Conservation (phyloP, 2,888 invertebrate genomes). For the Macrosiphum euphorbiae region DNA sequence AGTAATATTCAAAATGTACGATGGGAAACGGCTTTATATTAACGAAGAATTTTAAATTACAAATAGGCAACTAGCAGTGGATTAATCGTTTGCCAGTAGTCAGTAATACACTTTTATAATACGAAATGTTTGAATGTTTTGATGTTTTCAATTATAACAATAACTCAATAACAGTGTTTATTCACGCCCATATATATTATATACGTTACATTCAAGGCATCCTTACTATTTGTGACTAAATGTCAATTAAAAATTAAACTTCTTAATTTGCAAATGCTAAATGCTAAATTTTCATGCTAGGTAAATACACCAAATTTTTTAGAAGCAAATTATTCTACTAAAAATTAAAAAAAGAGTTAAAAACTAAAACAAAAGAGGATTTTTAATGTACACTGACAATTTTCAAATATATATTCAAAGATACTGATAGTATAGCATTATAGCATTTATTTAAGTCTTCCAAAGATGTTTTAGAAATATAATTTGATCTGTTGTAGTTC, state of each 20-base stretch:
- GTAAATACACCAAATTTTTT: background rate
- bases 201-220: too few relatives aligned
- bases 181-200: too few relatives aligned
- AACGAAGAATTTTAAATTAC: background rate
- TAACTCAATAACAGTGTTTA: too few relatives aligned
- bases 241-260: background rate
- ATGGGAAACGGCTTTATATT: background rate
- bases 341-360: background rate
- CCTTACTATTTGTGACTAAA: background rate
- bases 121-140: background rate
- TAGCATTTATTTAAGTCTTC: background rate
- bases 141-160: background rate
- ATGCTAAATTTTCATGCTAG: too few relatives aligned
- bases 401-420: background rate
- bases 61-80: background rate
- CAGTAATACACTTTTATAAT: background rate
- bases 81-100: background rate
- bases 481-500: background rate
- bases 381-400: background rate
- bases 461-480: background rate
- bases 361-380: background rate
- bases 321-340: background rate
- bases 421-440: too few relatives aligned
- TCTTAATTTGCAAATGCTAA: too few relatives aligned
- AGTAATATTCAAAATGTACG: too few relatives aligned